Base-by-base conservation (phyloP, 1,140 invertebrate genomes). In the Drusus annulatus region DNA sequence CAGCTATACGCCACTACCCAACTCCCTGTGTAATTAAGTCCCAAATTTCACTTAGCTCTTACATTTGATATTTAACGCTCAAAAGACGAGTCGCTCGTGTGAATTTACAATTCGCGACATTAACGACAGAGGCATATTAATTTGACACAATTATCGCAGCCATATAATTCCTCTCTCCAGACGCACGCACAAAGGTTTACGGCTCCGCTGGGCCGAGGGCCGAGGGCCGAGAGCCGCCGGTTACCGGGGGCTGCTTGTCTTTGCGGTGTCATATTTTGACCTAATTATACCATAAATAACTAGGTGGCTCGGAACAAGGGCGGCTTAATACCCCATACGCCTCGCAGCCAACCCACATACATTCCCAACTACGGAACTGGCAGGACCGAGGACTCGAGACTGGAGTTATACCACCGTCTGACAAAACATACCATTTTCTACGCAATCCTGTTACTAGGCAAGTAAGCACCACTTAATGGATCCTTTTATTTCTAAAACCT, bases 211-310 rank as follows among this genome's bases (percentile, higher is more conserved):
- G 68, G 74, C 51, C 63, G 74, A 45, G 36, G 36, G 8, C 36
- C 36, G 10, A 8, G 10, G 36, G 36, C 13, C 13, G 10, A 8
- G 10, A 10, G 36, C 7, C 13, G 13, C 36, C 13, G 36, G 36
- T 0, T 45, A 13, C 36, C 13, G 10, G 36, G 36, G 8, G 36
- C 36, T 54, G 63, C 54, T 58, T 51, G 62, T 68, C 60, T 65
- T 78, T 82, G 81, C 58, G 81, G 81, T 77, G 78, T 82, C 81
- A 82, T 82, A 82, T 82, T 82, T 82, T 80, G 81, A 82, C 80
- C 65, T 82, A 82, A 82, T 82, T 82, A 80, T 82, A 65, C 78
- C 81, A 82, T 82, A 82, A 82, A 82, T 82, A 78, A 78, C 81
- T 51, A 17, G 78, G 69, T 65, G 13, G 69, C 68, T n/a, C 15